phyloP scores from a whole-genome alignment of 1,140 invertebrate species.

The Ips typographus region DNA sequence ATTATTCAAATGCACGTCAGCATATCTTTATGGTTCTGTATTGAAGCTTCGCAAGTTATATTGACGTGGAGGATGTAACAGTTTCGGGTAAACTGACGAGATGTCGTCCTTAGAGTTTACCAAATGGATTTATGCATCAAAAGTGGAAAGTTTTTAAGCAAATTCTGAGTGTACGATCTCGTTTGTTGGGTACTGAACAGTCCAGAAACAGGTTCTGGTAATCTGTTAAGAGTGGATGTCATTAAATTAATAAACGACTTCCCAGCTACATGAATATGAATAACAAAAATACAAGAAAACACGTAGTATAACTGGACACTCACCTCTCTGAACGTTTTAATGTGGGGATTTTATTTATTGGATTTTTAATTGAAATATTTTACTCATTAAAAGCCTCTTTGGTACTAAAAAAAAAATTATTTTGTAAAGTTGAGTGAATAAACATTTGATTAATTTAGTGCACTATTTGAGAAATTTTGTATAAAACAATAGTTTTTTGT shows the following conservation, averaged over 20 bases:
- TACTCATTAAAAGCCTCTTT: neutral
- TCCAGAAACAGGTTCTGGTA: constrained; percentile 35
- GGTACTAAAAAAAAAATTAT: neutral
- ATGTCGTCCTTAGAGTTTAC: no score
- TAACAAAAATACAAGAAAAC: constrained; percentile 34
- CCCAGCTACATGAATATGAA: constrained; percentile 33
- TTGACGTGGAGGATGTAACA: neutral
- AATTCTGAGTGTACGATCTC: constrained; percentile 1
- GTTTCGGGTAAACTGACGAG: no score
- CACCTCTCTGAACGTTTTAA: constrained; percentile 8
- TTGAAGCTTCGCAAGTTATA: neutral
- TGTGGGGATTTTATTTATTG: no score
- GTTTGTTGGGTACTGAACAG: constrained; percentile 18
- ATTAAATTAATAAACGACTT: constrained; percentile 38
- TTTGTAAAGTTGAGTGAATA: neutral
- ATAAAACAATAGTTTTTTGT: neutral
- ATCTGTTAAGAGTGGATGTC: constrained; percentile 37
- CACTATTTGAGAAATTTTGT: neutral
- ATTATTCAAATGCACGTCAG: constrained; percentile 11
- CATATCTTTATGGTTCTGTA: neutral
- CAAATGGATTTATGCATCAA: no score
- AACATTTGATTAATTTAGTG: neutral
- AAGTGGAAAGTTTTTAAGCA: neutral
- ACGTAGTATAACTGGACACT: constrained; percentile 35
- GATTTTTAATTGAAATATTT: neutral